Evolutionary conservation across 2,113 vertebrate species (phyloP), one percentile per base, ranked within the genome.

Genomic region (Cynocephalus volans): DNA sequence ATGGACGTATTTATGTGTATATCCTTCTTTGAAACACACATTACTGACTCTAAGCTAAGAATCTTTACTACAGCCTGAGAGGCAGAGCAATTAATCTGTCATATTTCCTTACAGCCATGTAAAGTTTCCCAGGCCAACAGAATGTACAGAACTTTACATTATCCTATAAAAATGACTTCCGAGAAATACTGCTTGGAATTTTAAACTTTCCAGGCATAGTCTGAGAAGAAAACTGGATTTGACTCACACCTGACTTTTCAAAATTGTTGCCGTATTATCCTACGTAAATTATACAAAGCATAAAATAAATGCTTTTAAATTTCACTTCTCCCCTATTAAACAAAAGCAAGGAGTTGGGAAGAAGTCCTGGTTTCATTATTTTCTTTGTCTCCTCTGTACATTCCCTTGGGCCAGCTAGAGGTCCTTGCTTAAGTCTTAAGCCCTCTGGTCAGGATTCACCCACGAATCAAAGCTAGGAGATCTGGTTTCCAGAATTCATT

Each of bases 71-170:
- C 2, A 18, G 24, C 15, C n/a, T 76, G 50, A 94, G 70, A 97
- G 88, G 8, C 14, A 94, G 90, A 85, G 0, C n/a, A 75, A 86
- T 97, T 95, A 23, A 83, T 97, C 80, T 79, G 50, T 36, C n/a
- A 92, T 45, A 93, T 79, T 97, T 97, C 54, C 41, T 98, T 73
- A 93, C n/a, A 50, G 73, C 11, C 85, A 77, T 72, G 31, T 86
- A 69, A 88, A 90, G 14, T 98, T 97, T 64, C 56, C 81, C 21
- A 50, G 3, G 1, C 10, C 50, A 94, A 82, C 18, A 90, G 2
- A 93, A 97, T 54, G n/a, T 33, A 77, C 11, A 1, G 8, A 83
- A 73, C 0, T 36, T 69, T 21, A 0, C 31, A n/a, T 92, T 90
- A 79, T 62, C 52, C 69, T 92, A 50, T 5, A 92, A 87, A 97